Conservation (phyloP, 2,113 vertebrate species). For the Ophiodon elongatus region DNA sequence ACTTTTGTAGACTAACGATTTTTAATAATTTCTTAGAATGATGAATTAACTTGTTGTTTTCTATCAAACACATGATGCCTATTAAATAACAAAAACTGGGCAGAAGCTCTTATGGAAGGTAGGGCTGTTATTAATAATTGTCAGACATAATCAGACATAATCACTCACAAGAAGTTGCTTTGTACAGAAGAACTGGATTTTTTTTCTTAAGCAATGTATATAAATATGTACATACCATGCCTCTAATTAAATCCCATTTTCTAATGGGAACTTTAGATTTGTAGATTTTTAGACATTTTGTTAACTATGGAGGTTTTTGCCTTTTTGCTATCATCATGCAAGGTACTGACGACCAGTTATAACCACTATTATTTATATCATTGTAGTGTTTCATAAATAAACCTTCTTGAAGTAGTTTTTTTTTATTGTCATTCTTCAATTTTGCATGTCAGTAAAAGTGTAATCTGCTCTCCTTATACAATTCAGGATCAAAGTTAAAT, state of each 20-base stretch:
- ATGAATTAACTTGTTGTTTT: slow-evolving; percentile 21
- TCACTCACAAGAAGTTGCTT: slow-evolving; percentile 33
- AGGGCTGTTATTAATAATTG: slow-evolving; percentile 8
- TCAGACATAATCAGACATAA: slow-evolving; percentile 29
- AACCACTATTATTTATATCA: slow-evolving; percentile 83
- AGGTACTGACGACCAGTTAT: slow-evolving; percentile 81
- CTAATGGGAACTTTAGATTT: slow-evolving; percentile 65
- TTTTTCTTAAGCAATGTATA: slow-evolving; percentile 65
- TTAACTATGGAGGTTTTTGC: slow-evolving; percentile 56
- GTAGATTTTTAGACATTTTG: slow-evolving; percentile 74
- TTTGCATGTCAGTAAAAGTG: not conserved
- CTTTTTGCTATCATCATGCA: slow-evolving; percentile 62
- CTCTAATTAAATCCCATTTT: slow-evolving; percentile 61
- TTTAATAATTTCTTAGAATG: slow-evolving; percentile 21
- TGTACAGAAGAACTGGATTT: slow-evolving; percentile 78
- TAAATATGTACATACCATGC: slow-evolving; percentile 67
- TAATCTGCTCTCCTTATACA: not conserved
- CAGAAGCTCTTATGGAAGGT: slow-evolving; percentile 23
- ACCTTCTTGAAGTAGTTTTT: slow-evolving; percentile 40
- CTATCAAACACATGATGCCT: not conserved
- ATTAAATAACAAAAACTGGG: slow-evolving; percentile 7
- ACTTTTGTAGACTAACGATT: slow-evolving; percentile 34
- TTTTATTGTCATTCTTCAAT: slow-evolving; percentile 4
- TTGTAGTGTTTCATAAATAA: slow-evolving; percentile 80
- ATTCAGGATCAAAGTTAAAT: not conserved